These are phyloP conservation scores for Bubalus kerabau DNA, from an alignment of 2,113 vertebrate genomes.

Conservation along the genomic window DNA sequence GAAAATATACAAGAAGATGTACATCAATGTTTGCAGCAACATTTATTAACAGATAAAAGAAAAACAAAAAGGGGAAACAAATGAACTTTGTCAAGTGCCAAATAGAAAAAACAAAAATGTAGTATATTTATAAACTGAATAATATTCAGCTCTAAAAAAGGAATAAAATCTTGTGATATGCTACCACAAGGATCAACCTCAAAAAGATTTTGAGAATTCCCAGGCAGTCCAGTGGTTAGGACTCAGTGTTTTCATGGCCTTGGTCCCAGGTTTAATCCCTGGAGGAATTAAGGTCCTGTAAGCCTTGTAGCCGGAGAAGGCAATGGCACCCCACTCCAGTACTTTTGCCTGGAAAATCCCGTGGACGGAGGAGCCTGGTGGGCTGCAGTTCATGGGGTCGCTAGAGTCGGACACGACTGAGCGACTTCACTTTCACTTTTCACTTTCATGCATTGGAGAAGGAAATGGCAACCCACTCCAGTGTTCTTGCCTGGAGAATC, in stretches of 20 bases:
- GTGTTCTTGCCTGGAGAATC: too few species aligned
- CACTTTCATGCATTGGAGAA: too few species aligned
- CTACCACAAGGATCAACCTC: background rate
- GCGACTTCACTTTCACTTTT: too few species aligned
- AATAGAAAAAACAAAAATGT: background rate
- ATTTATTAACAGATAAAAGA: background rate
- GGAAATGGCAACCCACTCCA: too few species aligned
- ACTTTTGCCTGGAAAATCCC: too few species aligned
- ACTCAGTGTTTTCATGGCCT: background rate
- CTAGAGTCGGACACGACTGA: too few species aligned
- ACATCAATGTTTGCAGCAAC: background rate
- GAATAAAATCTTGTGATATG: background rate
- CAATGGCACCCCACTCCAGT: too few species aligned
- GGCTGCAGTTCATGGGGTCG: too few species aligned
- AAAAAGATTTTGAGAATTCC: background rate
- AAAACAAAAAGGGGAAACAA: background rate
- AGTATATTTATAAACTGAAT: background rate
- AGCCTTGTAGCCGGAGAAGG: background rate
- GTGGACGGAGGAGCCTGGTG: too few species aligned
- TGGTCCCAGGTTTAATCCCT: background rate
- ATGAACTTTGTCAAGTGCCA: background rate
- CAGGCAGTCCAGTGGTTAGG: background rate
- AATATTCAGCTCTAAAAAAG: background rate
- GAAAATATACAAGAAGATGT: background rate
- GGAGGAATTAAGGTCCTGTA: background rate